Conservation (phyloP, 2,797 vertebrate genomes). For the Eurystomus glaucurus region DNA sequence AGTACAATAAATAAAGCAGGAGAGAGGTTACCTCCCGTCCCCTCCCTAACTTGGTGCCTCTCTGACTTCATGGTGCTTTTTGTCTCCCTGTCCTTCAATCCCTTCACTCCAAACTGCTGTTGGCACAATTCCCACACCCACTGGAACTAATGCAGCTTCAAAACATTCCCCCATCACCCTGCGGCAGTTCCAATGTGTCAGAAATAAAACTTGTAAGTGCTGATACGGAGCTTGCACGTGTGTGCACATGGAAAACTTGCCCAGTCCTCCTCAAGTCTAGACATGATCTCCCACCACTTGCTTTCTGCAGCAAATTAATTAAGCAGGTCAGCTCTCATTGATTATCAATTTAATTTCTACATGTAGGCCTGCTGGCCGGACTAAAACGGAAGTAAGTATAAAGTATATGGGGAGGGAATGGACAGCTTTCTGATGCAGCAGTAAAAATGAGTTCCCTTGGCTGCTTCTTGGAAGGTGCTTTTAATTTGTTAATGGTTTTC, state of each 20-base stretch:
- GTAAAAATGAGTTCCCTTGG: not conserved
- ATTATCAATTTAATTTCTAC: conserved; percentile 73
- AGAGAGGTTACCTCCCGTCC: conserved; percentile 15
- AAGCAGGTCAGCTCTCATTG: conserved; percentile 69
- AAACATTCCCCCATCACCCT: not conserved
- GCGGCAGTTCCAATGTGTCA: conserved; percentile 16
- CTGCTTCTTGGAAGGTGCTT: conserved; percentile 42
- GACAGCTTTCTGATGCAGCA: not conserved
- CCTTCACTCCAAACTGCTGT: conserved; percentile 3
- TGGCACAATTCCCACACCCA: conserved; percentile 62
- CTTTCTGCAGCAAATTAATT: conserved; percentile 78
- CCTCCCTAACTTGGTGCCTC: not conserved
- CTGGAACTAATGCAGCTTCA: conserved; percentile 68
- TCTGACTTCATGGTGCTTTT: conserved; percentile 12
- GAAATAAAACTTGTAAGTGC: conserved; percentile 28
- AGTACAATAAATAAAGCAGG: conserved; percentile 50
- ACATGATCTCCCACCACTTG: not conserved
- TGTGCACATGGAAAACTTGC: not conserved
- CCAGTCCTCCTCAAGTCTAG: not conserved
- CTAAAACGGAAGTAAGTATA: not conserved
- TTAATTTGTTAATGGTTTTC: conserved; percentile 55
- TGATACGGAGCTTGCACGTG: not conserved
- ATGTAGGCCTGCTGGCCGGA: conserved; percentile 22
- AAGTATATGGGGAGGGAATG: not conserved
- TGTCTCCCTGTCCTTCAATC: conserved; percentile 17